phyloP scores from a whole-genome alignment of 92 coral and sea anemone species.

The Blastomussa wellsi region DNA sequence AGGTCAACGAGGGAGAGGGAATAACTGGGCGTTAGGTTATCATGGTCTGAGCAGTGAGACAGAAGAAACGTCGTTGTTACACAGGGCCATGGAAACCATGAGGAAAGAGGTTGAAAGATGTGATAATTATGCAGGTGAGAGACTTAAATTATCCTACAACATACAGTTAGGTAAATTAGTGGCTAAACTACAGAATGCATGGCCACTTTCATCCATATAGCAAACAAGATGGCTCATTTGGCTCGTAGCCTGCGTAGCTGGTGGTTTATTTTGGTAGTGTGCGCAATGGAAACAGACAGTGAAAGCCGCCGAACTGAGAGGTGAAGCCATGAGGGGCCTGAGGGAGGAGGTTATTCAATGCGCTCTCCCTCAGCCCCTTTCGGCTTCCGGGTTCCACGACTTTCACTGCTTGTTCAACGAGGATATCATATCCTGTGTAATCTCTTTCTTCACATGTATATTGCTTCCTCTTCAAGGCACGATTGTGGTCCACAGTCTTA shows the following conservation, averaged over 20 bases:
- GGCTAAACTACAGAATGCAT: no score
- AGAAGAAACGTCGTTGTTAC: conserved; percentile 66
- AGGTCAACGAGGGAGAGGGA: conserved; percentile 82
- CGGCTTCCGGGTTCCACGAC: no score
- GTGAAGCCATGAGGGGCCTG: no score
- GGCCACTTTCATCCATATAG: no score
- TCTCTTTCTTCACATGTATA: not conserved
- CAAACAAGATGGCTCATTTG: no score
- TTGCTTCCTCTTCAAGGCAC: conserved; percentile 50
- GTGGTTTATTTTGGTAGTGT: no score
- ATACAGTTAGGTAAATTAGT: not conserved
- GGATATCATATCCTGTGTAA: not conserved
- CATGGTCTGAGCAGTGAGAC: conserved; percentile 67
- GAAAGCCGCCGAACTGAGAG: no score
- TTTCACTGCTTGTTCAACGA: not conserved
- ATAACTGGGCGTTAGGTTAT: conserved; percentile 88
- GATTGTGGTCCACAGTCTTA: conserved; percentile 78
- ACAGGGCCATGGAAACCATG: conserved; percentile 67
- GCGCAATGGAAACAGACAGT: no score
- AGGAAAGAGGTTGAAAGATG: conserved; percentile 87
- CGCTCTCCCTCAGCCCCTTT: no score
- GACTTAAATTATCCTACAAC: no score
- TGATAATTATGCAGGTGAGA: conserved; percentile 77
- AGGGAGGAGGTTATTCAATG: no score
- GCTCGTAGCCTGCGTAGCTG: no score